Percentiles rank a stretch among this genome's conserved stretches.
Conservation (phyloP, 2,888 invertebrate genomes). For the Melanostoma scalare region DNA sequence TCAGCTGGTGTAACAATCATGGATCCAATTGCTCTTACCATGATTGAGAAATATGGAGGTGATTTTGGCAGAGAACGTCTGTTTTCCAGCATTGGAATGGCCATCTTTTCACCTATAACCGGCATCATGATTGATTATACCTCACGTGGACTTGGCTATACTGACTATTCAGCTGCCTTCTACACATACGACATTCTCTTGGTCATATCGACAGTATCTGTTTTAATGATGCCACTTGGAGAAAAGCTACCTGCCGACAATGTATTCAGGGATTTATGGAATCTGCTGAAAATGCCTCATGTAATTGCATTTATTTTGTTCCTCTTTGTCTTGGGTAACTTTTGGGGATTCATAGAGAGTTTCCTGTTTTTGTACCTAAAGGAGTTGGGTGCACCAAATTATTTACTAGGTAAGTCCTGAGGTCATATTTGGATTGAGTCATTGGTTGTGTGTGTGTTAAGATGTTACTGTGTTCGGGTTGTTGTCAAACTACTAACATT, state of each 20-base stretch:
- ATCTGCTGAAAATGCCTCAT: slow-evolving; percentile 90
- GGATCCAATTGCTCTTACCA: slow-evolving; percentile 93
- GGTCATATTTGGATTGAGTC: not conserved
- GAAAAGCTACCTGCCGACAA: slow-evolving; percentile 90
- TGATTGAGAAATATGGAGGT: slow-evolving; percentile 92
- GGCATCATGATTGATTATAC: slow-evolving; percentile 89
- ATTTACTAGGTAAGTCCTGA: slow-evolving; percentile 86
- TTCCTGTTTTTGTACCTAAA: slow-evolving; percentile 93
- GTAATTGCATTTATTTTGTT: slow-evolving; percentile 91
- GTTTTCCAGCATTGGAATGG: slow-evolving; percentile 92
- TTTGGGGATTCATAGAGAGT: slow-evolving; percentile 95
- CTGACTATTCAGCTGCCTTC: slow-evolving; percentile 94
- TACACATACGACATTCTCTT: slow-evolving; percentile 89
- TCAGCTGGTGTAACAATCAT: slow-evolving; percentile 93
- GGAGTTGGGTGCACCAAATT: slow-evolving; percentile 92
- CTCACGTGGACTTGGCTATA: slow-evolving; percentile 85
- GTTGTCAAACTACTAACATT: not conserved
- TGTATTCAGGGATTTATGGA: slow-evolving; percentile 88
- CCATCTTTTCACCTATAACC: slow-evolving; percentile 90
- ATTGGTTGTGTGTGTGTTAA: not conserved
- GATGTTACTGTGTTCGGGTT: not conserved
- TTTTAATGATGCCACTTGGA: slow-evolving; percentile 90
- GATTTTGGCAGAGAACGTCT: slow-evolving; percentile 91
- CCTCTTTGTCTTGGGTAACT: slow-evolving; percentile 91
- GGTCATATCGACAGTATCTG: slow-evolving; percentile 88